phyloP scores from a whole-genome alignment of 2,888 invertebrate species.

The Hoplodrina ambigua region DNA sequence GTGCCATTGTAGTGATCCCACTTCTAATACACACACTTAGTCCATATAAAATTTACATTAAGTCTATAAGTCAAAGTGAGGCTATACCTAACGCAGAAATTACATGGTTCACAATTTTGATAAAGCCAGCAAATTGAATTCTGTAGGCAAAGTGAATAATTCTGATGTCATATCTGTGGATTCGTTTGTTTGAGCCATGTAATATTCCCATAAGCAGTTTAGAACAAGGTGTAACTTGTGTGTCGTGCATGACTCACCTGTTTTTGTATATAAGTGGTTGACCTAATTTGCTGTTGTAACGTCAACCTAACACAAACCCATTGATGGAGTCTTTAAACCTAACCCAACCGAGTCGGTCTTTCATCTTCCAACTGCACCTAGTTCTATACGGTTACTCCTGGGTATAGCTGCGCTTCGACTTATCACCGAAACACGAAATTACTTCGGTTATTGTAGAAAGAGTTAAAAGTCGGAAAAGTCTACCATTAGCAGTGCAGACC shows the following conservation, averaged over 20 bases:
- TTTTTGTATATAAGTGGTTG: constrained; percentile 48
- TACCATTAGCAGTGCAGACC: no score
- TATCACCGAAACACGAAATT: constrained; percentile 12
- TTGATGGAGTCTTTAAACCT: constrained; percentile 40
- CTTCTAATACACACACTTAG: constrained; percentile 30
- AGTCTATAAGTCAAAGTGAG: constrained; percentile 13
- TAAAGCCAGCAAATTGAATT: background rate
- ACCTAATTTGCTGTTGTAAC: constrained; percentile 44
- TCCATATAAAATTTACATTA: background rate
- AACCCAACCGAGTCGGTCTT: constrained; percentile 20
- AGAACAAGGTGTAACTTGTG: constrained; percentile 26
- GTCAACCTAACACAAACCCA: constrained; percentile 31
- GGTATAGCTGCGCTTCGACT: constrained; percentile 26
- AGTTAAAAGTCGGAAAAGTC: background rate
- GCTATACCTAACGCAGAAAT: constrained; percentile 4
- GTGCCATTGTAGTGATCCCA: constrained; percentile 41
- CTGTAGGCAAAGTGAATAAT: background rate
- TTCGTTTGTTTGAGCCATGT: background rate
- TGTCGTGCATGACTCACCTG: constrained; percentile 24
- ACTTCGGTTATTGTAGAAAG: constrained; percentile 3
- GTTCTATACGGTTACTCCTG: constrained; percentile 9
- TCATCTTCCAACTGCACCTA: constrained; percentile 18
- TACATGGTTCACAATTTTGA: background rate
- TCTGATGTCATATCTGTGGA: background rate
- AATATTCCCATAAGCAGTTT: background rate